Evolutionary conservation across 1,140 invertebrate genomes (phyloP), one percentile per base, ranked within the genome.

Genomic region (Liolophura sinensis): DNA sequence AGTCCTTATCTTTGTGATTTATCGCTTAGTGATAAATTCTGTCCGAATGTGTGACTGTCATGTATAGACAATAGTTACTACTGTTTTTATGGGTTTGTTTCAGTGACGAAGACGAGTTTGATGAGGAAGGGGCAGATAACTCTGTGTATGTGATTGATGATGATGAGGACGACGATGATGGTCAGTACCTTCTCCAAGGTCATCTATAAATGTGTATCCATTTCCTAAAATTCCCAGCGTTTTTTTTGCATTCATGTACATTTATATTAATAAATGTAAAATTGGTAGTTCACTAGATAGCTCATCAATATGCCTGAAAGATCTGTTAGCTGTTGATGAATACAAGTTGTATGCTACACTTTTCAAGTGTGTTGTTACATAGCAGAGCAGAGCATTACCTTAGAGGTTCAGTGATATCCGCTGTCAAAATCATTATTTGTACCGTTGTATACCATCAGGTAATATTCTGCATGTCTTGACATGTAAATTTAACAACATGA

Each of bases 151-250:
- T 74, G 48, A 74, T 70, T 65, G 79, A 81, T 51, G 75, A 77
- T 69, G 75, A 78, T 62, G 74, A 73, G 55, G 78, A 78, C 24
- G 78, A 78, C 51, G 78, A 74, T 59, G 73, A 74, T 18, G 68
- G 64, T 67, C 46, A 65, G 46, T 60, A 31, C 6, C 46, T n/a
- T 64, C 46, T 48, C 20, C 14, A 31, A 58, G 15, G 22, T 48
- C 16, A 14, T 48, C 46, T 51, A 65, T 25, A 60, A 52, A 52
- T 66, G 27, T 47, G 24, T 61, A n/a, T 57, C 16, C 9, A 24
- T 20, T 46, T 67, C 70, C 60, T 67, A 84, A 84, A 79, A 25
- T 50, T 67, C 25, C n/a, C 18, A 40, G 18, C 15, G 6, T 27
- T 24, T n/a, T 20, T n/a, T 24, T 24, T 7, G 3, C n/a, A 3